Percentiles rank a stretch among this genome's conserved stretches.
These are phyloP conservation scores for Lampropteryx suffumata DNA, from an alignment of 2,888 invertebrate genomes.

Conservation along the genomic window DNA sequence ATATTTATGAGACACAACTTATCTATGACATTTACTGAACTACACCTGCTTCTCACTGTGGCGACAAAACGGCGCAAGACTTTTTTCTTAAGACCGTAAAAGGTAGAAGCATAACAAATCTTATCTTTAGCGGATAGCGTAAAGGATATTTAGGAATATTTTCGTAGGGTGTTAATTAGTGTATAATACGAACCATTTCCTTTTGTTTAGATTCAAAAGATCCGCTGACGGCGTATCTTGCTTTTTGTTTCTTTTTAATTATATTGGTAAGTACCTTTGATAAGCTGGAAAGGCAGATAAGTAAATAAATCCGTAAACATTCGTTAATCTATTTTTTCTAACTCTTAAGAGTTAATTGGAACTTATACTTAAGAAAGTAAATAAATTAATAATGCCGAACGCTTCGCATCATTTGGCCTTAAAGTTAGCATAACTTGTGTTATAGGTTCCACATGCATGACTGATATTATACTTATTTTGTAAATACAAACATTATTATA, in stretches of 20 bases:
- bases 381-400: too few relatives aligned
- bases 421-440: too few relatives aligned
- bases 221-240: constrained; percentile 40
- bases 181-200: constrained; percentile 48
- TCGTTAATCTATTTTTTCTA: too few relatives aligned
- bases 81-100: constrained; percentile 51
- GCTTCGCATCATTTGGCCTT: too few relatives aligned
- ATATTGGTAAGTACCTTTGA: not conserved
- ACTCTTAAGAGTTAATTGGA: too few relatives aligned
- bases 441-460: too few relatives aligned
- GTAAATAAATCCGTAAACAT: too few relatives aligned
- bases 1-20: not conserved
- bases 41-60: constrained; percentile 61
- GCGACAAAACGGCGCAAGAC: constrained; percentile 53
- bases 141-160: constrained; percentile 46
- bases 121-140: constrained; percentile 48
- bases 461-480: too few relatives aligned
- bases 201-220: constrained; percentile 42
- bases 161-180: constrained; percentile 65
- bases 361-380: too few relatives aligned
- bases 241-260: constrained; percentile 22
- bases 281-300: too few relatives aligned
- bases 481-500: too few relatives aligned
- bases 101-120: constrained; percentile 59
- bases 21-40: constrained; percentile 38